Evolutionary conservation across 2,797 vertebrate genomes (phyloP).

Genomic region (Sylvilagus floridanus): DNA sequence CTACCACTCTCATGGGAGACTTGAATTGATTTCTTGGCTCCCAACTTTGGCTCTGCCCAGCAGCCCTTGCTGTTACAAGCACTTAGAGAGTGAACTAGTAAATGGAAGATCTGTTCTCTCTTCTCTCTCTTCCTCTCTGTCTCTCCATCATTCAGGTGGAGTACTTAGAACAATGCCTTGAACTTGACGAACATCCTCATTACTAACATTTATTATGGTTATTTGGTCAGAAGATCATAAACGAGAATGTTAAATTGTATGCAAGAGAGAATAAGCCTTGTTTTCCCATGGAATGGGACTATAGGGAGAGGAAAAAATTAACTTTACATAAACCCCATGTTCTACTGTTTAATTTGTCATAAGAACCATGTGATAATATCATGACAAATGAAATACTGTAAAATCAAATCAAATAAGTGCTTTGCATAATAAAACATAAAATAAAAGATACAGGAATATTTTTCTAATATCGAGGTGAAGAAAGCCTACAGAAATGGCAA

Average conservation of each 20-base stretch:
- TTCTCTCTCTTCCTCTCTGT: no score
- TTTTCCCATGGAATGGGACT: constrained; percentile 14
- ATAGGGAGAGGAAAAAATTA: neutral
- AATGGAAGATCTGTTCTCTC: no score
- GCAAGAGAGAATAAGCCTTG: neutral
- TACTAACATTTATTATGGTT: neutral
- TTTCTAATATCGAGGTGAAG: constrained; percentile 1
- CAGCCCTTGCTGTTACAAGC: no score
- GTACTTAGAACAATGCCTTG: neutral
- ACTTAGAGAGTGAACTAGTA: no score
- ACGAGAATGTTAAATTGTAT: neutral
- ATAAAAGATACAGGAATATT: neutral
- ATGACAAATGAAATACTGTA: neutral
- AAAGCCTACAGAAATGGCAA: neutral
- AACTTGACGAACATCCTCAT: neutral
- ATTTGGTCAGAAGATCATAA: neutral
- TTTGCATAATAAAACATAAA: neutral
- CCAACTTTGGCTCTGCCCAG: no score
- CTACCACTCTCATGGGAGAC: no score
- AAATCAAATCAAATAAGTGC: neutral
- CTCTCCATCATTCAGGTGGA: neutral
- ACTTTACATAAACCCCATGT: neutral
- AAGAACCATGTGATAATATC: neutral
- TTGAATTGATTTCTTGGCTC: no score
- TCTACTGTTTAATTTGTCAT: neutral